Evolutionary conservation across 1,140 invertebrate genomes (phyloP), one percentile per base, ranked within the genome.

Genomic region (Oreohelix idahoensis): DNA sequence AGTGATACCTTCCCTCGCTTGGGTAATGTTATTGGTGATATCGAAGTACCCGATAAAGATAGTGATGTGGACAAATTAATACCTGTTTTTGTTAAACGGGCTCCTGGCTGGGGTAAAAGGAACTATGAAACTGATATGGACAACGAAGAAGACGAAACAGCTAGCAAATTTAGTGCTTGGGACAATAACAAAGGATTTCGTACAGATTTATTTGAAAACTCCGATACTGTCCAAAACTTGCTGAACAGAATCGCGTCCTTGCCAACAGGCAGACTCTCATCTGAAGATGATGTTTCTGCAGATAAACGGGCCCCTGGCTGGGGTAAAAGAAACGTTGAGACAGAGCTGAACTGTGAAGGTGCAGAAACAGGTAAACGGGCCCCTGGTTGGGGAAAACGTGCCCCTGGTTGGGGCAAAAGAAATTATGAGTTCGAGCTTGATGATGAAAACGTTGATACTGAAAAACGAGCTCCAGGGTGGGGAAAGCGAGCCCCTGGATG

Each of bases 341-440:
- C 35, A 1, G 35, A 39, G 11, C 29, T 80, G 2, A 42, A 66
- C 17, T 63, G 45, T 38, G 66, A 71, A 29, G 42, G n/a, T 20
- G 1, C 29, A 17, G 45, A 76, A 66, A 39, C 20, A 51, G 74
- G 53, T 29, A 76, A 76, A 35, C 38, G 74, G 1, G 74, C 74
- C 17, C 74, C 74, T 11, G 74, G 74, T 35, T 76, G 74, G 74
- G 63, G 63, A 5, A 80, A 80, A 32, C 26, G 66, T 32, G 79
- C 58, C 11, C 79, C 58, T 8, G 79, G 58, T 39, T 80, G 79
- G 79, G 58, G 63, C 66, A 80, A 80, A 63, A n/a, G 78, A n/a
- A 45, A 26, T 20, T 35, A 35, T 32, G 79, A 45, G 35, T 2
- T 8, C 5, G 29, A 35, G 17, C 15, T 71, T 17, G 77, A 66